A percentile compares a stretch with the other conserved stretches of the same genome.
These are phyloP conservation scores for Pogonomyrmex barbatus DNA, from an alignment of 1,140 invertebrate species.

Conservation along the genomic window DNA sequence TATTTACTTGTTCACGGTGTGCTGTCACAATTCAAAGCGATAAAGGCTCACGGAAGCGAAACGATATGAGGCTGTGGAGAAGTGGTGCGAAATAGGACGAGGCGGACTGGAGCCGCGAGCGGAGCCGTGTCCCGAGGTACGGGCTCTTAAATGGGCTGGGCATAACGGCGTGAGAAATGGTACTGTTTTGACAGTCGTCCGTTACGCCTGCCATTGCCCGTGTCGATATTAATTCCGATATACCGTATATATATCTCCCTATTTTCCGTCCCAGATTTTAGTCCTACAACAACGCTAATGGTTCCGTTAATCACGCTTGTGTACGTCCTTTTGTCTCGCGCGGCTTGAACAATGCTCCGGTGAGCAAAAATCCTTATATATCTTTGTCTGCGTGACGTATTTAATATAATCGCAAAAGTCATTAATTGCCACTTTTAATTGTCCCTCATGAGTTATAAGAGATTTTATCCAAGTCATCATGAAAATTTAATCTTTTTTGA, in stretches of 20 bases:
- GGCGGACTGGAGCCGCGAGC: constrained; percentile 66
- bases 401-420: neutral
- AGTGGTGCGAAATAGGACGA: constrained; percentile 67
- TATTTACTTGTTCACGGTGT: constrained; percentile 39
- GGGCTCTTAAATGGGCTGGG: constrained; percentile 80
- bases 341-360: neutral
- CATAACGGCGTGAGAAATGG: constrained; percentile 82
- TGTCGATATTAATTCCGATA: constrained; percentile 51
- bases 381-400: neutral
- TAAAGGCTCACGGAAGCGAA: constrained; percentile 37
- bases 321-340: neutral
- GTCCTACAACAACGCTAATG: constrained; percentile 23
- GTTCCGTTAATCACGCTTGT: constrained; percentile 37
- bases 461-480: neutral
- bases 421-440: neutral
- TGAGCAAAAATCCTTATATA: neutral
- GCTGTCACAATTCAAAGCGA: constrained; percentile 11
- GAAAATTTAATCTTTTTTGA: neutral
- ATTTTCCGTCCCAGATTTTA: constrained; percentile 38
- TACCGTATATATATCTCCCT: neutral
- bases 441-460: too few relatives aligned
- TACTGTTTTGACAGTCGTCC: constrained; percentile 82
- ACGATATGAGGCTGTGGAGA: constrained; percentile 70
- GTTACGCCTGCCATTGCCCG: constrained; percentile 49
- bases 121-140: constrained; percentile 61